Conservation (phyloP, 1,140 invertebrate genomes). For the Potamilus streckersoni region DNA sequence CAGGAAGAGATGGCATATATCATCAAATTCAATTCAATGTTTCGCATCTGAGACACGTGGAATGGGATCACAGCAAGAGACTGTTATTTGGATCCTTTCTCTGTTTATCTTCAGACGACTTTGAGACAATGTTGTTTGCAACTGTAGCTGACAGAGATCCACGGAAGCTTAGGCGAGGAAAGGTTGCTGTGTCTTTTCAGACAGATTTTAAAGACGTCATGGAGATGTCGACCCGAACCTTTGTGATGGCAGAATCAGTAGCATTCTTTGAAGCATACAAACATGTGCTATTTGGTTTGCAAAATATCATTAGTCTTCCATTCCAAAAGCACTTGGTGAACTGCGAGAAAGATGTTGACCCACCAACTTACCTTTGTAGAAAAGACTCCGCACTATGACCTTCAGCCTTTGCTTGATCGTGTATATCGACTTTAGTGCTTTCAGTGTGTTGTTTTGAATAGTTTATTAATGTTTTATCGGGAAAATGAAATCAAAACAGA, state of each 20-base stretch:
- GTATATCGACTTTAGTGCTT: no score
- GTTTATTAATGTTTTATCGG: no score
- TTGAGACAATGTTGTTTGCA: conserved; percentile 75
- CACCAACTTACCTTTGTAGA: no score
- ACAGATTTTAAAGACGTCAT: background rate
- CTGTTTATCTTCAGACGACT: conserved; percentile 76
- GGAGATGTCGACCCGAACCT: conserved; percentile 9
- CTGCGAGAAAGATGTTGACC: no score
- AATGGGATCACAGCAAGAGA: conserved; percentile 68
- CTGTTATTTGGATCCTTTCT: conserved; percentile 79
- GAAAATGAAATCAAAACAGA: no score
- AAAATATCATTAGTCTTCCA: conserved; percentile 35
- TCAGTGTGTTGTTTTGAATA: no score
- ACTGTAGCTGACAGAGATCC: conserved; percentile 73
- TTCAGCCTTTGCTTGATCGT: conserved; percentile 6
- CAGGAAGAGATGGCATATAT: conserved; percentile 13
- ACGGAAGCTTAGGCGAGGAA: conserved; percentile 4
- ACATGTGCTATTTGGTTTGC: conserved; percentile 64
- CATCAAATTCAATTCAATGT: conserved; percentile 40
- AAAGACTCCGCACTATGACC: conserved; percentile 4
- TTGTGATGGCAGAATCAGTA: conserved; percentile 66
- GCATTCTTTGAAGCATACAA: conserved; percentile 69
- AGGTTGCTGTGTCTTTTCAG: conserved; percentile 58
- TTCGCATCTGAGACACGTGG: conserved; percentile 30
- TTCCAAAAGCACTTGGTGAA: no score